Percentiles rank a stretch among this genome's conserved stretches.
phyloP scores from a whole-genome alignment of 2,113 vertebrate genomes.

The Camelus bactrianus region DNA sequence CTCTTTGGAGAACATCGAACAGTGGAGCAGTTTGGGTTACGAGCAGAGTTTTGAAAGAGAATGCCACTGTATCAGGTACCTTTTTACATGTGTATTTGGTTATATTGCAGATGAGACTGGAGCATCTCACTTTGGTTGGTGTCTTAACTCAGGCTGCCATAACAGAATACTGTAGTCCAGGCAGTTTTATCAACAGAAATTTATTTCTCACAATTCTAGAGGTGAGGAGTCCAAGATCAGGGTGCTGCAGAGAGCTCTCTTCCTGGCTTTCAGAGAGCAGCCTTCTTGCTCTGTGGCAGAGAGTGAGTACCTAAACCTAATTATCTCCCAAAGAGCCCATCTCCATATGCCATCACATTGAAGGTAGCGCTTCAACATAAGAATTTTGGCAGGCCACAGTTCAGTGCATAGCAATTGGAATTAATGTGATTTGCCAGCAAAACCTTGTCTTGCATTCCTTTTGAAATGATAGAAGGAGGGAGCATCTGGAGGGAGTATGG shows the following conservation, averaged over 20 bases:
- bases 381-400: neutral
- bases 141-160: neutral
- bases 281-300: neutral
- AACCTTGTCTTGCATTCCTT: neutral
- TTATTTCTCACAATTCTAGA: neutral
- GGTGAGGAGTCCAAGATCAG: neutral
- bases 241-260: neutral
- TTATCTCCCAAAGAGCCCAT: neutral
- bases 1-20: neutral
- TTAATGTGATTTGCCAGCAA: neutral
- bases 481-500: neutral
- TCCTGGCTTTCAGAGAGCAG: neutral
- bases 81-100: neutral
- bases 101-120: neutral
- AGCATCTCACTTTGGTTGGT: neutral
- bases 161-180: neutral
- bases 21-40: neutral
- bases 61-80: too few relatives aligned
- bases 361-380: neutral
- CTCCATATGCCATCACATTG: neutral
- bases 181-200: neutral
- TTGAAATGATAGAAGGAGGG: neutral
- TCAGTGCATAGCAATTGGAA: neutral
- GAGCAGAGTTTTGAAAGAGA: neutral
- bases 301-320: neutral